Evolutionary conservation across 2,113 vertebrate genomes (phyloP), one percentile per base, ranked within the genome.

Genomic region (Zapornia atra): DNA sequence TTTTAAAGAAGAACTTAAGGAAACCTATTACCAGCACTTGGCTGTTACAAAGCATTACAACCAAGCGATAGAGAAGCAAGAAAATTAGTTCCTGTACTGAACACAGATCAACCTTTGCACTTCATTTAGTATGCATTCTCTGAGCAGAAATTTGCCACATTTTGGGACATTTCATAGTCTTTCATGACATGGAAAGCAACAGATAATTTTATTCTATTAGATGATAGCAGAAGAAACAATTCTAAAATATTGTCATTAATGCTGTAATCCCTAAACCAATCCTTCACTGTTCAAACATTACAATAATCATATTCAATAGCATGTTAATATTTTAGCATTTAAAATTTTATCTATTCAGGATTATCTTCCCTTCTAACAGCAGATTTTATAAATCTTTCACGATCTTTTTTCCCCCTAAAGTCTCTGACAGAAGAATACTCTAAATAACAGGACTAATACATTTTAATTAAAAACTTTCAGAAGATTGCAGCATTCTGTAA

Each of bases 381-480:
- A 85, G 19, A 59, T 91, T 71, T 88, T 86, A 6, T 80, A 88
- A 78, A 29, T 78, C 34, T 82, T 11, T 91, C 90, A 28, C 56
- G 73, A 53, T 90, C 38, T 92, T 69, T 92, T 26, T 82, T 42
- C 91, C 21, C 92, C 17, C 15, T 57, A 70, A 68, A 36, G 78
- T 73, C 54, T 82, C 85, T 95, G 87, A 95, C 77, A 48, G 10
- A 76, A 82, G 54, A 89, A 63, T 93, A 7, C 28, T 92, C 42
- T 93, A 86, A 91, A 90, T 91, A 64, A 76, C 20, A 61, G 63
- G 6, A 94, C 81, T 21, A 53, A 78, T 78, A 36, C 2, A 53
- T 92, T 97, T 92, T 92, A 91, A 94, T 87, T 90, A 86, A 90
- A 91, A 76, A 66, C 8, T 34, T 89, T 73, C 77, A 70, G 56